Evolutionary conservation across 2,113 vertebrate genomes (phyloP).

Genomic region (Lipophrys pholis): DNA sequence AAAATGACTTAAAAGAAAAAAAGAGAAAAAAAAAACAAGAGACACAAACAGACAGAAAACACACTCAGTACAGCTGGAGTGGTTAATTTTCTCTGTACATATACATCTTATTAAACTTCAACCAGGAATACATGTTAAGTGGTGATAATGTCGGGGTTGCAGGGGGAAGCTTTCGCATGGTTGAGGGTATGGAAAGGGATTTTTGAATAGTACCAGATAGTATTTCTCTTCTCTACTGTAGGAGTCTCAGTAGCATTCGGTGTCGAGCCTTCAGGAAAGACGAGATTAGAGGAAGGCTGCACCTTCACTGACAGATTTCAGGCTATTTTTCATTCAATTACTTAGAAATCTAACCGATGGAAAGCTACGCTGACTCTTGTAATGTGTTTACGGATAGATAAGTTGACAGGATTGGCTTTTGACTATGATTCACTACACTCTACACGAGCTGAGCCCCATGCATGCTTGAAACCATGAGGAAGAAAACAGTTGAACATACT

Average conservation of each 20-base stretch:
- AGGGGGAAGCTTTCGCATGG: constrained; percentile 1
- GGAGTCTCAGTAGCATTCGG: not conserved
- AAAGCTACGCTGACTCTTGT: not conserved
- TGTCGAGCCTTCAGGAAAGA: constrained; percentile 4
- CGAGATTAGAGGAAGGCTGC: not conserved
- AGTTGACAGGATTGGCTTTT: not conserved
- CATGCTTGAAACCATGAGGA: constrained; percentile 20
- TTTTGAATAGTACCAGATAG: constrained; percentile 3
- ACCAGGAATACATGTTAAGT: constrained; percentile 6
- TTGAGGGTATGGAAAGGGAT: not conserved
- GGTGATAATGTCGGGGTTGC: not conserved
- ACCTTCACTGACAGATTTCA: constrained; percentile 20
- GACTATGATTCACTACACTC: not conserved
- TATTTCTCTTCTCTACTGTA: not conserved
- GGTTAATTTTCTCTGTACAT: constrained; percentile 48
- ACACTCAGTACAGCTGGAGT: constrained; percentile 69
- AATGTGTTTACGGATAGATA: constrained; percentile 8
- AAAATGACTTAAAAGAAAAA: constrained; percentile 79
- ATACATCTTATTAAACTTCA: constrained; percentile 30
- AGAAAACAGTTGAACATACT: constrained; percentile 86
- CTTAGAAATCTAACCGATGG: not conserved
- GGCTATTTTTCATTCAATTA: constrained; percentile 26
- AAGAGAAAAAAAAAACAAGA: constrained; percentile 69
- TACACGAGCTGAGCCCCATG: constrained; percentile 12
- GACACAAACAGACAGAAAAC: constrained; percentile 77